These are phyloP conservation scores for Psettodes erumei DNA, from an alignment of 2,113 vertebrate species.

Conservation along the genomic window DNA sequence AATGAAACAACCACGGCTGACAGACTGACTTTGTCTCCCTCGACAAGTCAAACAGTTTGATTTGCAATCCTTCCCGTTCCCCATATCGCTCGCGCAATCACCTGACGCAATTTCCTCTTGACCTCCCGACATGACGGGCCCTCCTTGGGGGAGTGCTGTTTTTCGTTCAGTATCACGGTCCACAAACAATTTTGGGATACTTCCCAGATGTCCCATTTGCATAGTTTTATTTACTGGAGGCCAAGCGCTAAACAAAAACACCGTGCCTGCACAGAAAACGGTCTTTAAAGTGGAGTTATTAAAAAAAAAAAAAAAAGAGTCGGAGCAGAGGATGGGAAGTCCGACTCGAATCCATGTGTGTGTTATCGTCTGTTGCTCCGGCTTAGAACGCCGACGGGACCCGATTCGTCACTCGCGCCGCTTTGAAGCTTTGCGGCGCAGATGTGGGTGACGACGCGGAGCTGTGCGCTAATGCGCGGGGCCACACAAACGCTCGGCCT, in stretches of 20 bases:
- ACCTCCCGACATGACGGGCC: conserved; percentile 27
- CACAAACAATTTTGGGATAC: conserved; percentile 18
- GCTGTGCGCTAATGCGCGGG: background rate
- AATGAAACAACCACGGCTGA: too few relatives aligned
- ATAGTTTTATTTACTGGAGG: conserved; percentile 13
- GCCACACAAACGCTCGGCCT: background rate
- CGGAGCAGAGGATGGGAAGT: background rate
- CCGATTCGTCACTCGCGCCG: conserved; percentile 6
- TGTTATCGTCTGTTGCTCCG: background rate
- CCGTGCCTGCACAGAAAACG: background rate
- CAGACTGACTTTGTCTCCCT: too few relatives aligned
- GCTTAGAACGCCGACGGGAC: background rate
- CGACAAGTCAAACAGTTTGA: conserved; percentile 21
- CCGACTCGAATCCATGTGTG: too few relatives aligned
- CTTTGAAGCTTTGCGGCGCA: background rate
- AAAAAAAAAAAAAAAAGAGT: too few relatives aligned
- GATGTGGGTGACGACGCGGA: background rate
- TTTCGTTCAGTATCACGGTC: background rate
- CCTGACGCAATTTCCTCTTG: conserved; percentile 49
- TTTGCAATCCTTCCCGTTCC: conserved; percentile 25
- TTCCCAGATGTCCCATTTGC: conserved; percentile 33
- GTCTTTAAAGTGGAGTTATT: background rate
- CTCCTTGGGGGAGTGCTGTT: background rate
- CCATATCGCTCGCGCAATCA: conserved; percentile 28
- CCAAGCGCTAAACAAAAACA: background rate